Percentiles rank a stretch among this genome's conserved stretches.
Evolutionary conservation across 2,113 vertebrate species (phyloP).

Genomic region (Corythoichthys haematopterus): DNA sequence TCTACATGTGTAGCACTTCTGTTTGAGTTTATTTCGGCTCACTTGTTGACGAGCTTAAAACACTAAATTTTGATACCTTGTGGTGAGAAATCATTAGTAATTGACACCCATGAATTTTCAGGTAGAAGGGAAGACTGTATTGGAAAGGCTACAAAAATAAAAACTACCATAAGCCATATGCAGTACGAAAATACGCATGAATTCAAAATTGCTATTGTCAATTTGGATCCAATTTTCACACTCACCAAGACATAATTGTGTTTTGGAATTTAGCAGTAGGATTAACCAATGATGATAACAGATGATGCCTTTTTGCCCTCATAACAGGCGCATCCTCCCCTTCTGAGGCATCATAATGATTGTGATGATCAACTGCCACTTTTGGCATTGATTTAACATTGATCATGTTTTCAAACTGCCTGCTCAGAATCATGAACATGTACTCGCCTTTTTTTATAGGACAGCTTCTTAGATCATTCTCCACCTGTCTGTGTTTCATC

Average conservation of each 20-base stretch:
- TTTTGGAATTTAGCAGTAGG: not conserved
- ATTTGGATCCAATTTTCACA: not conserved
- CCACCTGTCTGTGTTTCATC: constrained; percentile 32
- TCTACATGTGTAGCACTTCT: no score
- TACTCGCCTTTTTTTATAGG: constrained; percentile 12
- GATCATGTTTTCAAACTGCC: constrained; percentile 6
- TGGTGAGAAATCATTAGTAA: no score
- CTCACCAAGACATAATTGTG: not conserved
- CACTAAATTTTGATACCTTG: no score
- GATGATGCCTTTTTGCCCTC: not conserved
- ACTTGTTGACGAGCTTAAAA: no score
- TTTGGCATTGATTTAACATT: constrained; percentile 7
- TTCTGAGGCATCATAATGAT: not conserved
- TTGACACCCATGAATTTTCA: no score
- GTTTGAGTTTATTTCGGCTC: no score
- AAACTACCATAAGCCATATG: not conserved
- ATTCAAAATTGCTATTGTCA: not conserved
- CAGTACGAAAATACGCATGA: not conserved
- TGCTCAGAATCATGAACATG: constrained; percentile 9
- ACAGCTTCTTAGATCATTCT: constrained; percentile 33
- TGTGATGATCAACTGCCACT: not conserved
- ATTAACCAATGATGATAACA: not conserved
- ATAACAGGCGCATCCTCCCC: not conserved
- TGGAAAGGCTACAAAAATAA: not conserved
- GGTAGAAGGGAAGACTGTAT: not conserved